Base-by-base conservation (phyloP, 2,888 invertebrate genomes). In the Apodemia mormo region DNA sequence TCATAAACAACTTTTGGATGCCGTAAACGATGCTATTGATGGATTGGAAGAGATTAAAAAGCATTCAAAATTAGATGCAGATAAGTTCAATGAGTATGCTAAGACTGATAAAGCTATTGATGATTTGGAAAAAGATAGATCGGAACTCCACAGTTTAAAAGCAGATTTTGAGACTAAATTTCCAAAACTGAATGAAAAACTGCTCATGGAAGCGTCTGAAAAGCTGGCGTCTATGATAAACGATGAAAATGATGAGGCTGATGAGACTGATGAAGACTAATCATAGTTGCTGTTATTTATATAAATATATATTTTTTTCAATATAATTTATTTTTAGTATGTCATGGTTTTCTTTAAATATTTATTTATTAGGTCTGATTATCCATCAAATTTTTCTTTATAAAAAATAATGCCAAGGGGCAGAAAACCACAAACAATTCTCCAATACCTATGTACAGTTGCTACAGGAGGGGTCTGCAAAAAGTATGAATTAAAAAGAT, bases 11-110 rank as follows among this genome's bases (percentile, higher is more conserved):
- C 73, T 94, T 0, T 66, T 92, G 1, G 89, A 92, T 0, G 90
- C 92, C 0, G 89, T 94, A 0, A 87, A 84, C 0, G 91, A 93
- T 64, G 89, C 92, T 1, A 84, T 92, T 0, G 82, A 86, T 0
- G 90, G 90, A 0, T 74, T 94, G 1, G 87, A 87, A 40, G 79
- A 87, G 22, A 90, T 94, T 0, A 91, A 89, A 74, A 87, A 82
- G 30, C 86, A 89, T 71, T 92, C 89, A 0, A 83, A 88, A 1
- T 73, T 93, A 4, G 87, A 92, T 43, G 5, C 78, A 0, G 72
- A 79, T 0, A 91, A 89, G 70, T 88, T 89, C 49, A 80, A 82
- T 56, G 86, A 88, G 66, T 90, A 87, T 58, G 81, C 83, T 0
- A 81, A 79, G 5, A 81, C 87, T 0, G 78, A 88, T 33, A 72